Percentiles rank a stretch among this genome's conserved stretches.
Conservation (phyloP, 2,797 vertebrate genomes). For the Pantherophis vulpinus region DNA sequence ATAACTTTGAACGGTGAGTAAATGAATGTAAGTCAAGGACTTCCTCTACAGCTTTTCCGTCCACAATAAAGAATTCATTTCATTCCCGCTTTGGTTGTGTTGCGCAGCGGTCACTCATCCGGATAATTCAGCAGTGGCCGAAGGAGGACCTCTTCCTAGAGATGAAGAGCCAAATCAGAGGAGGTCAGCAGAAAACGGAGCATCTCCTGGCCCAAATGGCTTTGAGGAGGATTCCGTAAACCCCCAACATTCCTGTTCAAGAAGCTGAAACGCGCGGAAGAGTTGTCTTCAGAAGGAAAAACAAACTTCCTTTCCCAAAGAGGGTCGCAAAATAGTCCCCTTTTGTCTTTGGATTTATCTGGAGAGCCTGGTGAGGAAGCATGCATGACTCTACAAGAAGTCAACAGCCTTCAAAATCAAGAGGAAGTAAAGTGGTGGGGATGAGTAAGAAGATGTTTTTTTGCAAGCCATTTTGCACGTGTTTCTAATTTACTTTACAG, state of each 20-base stretch:
- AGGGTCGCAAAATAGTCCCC: neutral
- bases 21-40: neutral
- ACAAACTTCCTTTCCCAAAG: neutral
- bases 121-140: constrained; percentile 17
- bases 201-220: constrained; percentile 19
- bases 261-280: constrained; percentile 14
- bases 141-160: constrained; percentile 10
- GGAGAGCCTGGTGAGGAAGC: neutral
- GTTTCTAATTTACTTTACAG: neutral
- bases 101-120: constrained; percentile 17
- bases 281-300: constrained; percentile 3
- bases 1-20: neutral
- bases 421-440: neutral
- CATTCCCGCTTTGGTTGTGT: neutral
- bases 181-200: constrained; percentile 47
- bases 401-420: constrained; percentile 5
- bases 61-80: neutral
- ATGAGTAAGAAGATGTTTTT: neutral
- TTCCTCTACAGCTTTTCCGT: neutral
- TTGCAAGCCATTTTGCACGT: neutral
- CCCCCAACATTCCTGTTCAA: constrained; percentile 30
- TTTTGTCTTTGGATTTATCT: neutral
- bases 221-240: constrained; percentile 55
- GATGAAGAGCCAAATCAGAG: constrained; percentile 37
- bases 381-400: neutral